A percentile compares a stretch with the other conserved stretches of the same genome.
Evolutionary conservation across 2,113 vertebrate genomes (phyloP).

Genomic region (Lagenorhynchus albirostris): DNA sequence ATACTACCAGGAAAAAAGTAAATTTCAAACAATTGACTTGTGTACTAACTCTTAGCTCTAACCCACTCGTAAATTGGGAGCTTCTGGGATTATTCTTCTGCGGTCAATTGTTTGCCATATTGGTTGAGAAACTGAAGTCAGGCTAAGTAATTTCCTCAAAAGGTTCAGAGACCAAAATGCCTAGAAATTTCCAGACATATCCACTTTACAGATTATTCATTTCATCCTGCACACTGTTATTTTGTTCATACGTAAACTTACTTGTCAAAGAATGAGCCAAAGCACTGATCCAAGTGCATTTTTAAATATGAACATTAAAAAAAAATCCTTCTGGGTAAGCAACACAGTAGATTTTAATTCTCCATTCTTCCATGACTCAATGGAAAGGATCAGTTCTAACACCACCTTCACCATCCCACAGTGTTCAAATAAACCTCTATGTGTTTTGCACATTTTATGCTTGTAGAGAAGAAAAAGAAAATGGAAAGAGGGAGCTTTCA

Average conservation of each 20-base stretch:
- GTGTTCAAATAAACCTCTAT: neutral
- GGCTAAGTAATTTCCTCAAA: neutral
- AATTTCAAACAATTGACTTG: neutral
- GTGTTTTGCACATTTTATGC: neutral
- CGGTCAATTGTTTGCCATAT: neutral
- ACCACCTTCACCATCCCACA: neutral
- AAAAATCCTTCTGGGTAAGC: neutral
- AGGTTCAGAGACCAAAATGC: neutral
- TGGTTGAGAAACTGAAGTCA: slow-evolving; percentile 28
- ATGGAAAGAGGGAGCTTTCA: neutral
- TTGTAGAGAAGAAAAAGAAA: slow-evolving; percentile 12
- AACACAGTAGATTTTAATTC: neutral
- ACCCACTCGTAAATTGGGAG: neutral
- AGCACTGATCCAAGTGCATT: neutral
- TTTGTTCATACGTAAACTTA: neutral
- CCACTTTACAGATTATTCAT: neutral
- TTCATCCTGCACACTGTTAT: neutral
- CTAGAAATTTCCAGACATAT: neutral
- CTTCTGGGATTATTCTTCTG: neutral
- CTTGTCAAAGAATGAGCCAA: neutral
- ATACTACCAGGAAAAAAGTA: neutral
- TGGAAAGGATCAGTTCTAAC: neutral
- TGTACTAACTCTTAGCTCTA: neutral
- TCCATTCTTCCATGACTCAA: neutral
- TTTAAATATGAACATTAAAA: neutral